Conservation (phyloP, 2,797 vertebrate species). For the Enteromius mattozi region DNA sequence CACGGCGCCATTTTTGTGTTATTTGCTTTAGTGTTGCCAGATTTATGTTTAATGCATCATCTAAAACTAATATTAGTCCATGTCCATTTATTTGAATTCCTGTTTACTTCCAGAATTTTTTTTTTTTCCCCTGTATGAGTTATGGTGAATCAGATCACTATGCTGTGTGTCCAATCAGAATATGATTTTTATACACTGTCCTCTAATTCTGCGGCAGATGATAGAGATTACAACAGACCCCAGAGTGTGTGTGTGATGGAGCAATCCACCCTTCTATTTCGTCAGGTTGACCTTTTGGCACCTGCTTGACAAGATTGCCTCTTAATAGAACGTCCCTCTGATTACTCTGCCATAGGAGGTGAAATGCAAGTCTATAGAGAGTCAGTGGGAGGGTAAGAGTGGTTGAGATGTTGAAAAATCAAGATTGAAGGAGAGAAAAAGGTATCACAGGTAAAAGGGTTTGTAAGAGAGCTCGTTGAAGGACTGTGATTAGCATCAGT, state of each 20-base stretch:
- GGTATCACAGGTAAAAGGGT: neutral
- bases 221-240: conserved; percentile 22
- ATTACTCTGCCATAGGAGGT: conserved; percentile 79
- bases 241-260: neutral
- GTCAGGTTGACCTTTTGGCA: conserved; percentile 76
- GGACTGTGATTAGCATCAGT: neutral
- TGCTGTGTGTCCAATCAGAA: conserved; percentile 6
- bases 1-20: neutral
- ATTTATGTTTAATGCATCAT: neutral
- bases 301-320: conserved; percentile 82
- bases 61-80: neutral
- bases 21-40: neutral
- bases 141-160: neutral
- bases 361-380: conserved; percentile 56
- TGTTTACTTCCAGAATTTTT: too few species aligned
- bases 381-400: conserved; percentile 8
- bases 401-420: conserved; percentile 15
- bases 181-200: conserved; percentile 10
- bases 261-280: conserved; percentile 54
- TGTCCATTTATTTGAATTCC: neutral
- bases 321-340: conserved; percentile 77
- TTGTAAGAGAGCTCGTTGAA: neutral
- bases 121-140: neutral
- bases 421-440: conserved; percentile 40
- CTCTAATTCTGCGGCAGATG: conserved; percentile 19